Percentiles rank a stretch among this genome's conserved stretches.
phyloP scores from a whole-genome alignment of 2,113 vertebrate species.

The Serinus canaria region DNA sequence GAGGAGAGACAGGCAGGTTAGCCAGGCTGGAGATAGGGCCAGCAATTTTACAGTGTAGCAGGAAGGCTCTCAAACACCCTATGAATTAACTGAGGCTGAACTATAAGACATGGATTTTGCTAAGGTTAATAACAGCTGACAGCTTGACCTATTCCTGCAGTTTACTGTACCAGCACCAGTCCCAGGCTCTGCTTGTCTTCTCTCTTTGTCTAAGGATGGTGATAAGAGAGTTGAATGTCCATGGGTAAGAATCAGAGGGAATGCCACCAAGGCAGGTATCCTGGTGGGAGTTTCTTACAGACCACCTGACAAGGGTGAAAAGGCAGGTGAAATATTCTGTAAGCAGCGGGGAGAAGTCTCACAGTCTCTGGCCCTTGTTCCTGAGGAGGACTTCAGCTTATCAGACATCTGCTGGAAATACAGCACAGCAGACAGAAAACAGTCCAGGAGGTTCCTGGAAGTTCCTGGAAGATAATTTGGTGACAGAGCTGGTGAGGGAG shows the following conservation, averaged over 20 bases:
- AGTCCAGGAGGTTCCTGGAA: not conserved
- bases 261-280: not conserved
- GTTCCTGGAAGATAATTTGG: not conserved
- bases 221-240: not conserved
- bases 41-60: conserved; percentile 1
- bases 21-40: not conserved
- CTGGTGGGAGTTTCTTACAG: not conserved
- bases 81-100: conserved; percentile 47
- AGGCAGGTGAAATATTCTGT: not conserved
- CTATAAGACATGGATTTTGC: not conserved
- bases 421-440: not conserved
- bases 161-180: not conserved
- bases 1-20: conserved; percentile 27
- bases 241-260: not conserved
- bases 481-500: not conserved
- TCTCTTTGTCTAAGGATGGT: not conserved
- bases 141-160: conserved; percentile 17
- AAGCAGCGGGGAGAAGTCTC: not conserved
- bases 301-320: not conserved
- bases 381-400: not conserved
- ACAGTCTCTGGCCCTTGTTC: not conserved
- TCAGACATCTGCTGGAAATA: not conserved
- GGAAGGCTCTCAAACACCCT: not conserved
- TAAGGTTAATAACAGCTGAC: conserved; percentile 31
- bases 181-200: not conserved